Evolutionary conservation across 2,113 vertebrate genomes (phyloP).

Genomic region (Nothoprocta pentlandii): DNA sequence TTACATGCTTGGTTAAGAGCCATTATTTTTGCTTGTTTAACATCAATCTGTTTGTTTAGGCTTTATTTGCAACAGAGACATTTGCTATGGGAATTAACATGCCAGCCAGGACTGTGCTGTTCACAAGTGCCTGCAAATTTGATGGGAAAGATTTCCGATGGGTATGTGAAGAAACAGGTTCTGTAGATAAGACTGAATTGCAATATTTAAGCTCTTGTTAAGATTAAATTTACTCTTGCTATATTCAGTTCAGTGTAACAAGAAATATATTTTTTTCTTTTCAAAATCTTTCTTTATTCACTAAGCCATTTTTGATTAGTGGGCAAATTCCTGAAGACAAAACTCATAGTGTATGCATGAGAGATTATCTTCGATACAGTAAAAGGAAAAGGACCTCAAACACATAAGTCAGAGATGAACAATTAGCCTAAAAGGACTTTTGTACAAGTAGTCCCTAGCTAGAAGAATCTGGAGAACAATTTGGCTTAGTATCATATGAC

Average conservation of each 20-base stretch:
- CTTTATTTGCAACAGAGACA: conserved; percentile 97
- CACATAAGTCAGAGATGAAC: neutral
- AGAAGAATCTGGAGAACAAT: neutral
- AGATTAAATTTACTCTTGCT: neutral
- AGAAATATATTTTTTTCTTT: neutral
- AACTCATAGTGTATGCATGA: neutral
- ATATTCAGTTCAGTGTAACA: neutral
- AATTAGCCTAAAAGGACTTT: neutral
- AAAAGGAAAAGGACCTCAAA: neutral
- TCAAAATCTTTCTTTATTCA: neutral
- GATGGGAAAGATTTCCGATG: conserved; percentile 97
- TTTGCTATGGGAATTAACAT: conserved; percentile 99
- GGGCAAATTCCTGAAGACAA: neutral
- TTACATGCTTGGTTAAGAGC: neutral
- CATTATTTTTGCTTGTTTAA: neutral
- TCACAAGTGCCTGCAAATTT: conserved; percentile 96
- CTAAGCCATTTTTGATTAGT: neutral
- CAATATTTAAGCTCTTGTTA: neutral
- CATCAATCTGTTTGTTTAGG: conserved; percentile 79
- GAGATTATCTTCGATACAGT: neutral
- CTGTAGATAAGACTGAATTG: neutral
- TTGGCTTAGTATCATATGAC: neutral
- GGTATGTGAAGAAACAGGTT: conserved; percentile 80
- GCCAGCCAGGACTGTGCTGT: conserved; percentile 97
- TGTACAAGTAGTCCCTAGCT: neutral